Evolutionary conservation across 1,140 invertebrate genomes (phyloP).

Genomic region (Grapholita molesta): DNA sequence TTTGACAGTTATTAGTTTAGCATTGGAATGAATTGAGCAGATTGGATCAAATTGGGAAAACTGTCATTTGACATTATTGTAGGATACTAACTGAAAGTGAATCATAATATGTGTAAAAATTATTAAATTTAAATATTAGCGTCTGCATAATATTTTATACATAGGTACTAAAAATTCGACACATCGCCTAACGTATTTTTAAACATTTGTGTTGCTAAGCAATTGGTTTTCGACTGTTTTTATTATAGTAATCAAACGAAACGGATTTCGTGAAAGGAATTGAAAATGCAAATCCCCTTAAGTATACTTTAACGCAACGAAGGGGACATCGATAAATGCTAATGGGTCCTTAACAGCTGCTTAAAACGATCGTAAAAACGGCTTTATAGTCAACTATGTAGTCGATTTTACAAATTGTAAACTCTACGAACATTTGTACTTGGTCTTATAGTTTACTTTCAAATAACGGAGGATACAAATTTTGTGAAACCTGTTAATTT

Average conservation of each 20-base stretch:
- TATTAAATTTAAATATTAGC: no score
- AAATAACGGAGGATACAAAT: not conserved
- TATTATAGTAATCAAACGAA: not conserved
- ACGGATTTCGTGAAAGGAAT: conserved; percentile 7
- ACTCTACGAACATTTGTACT: conserved; percentile 27
- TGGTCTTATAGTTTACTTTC: not conserved
- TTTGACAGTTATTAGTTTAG: no score
- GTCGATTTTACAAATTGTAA: conserved; percentile 41
- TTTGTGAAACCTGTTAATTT: no score
- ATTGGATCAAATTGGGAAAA: no score
- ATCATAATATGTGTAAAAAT: no score
- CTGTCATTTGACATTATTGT: no score
- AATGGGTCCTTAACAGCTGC: conserved; percentile 48
- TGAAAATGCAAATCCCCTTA: conserved; percentile 3
- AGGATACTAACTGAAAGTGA: no score
- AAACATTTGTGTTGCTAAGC: not conserved
- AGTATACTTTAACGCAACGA: conserved; percentile 22
- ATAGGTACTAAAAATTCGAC: no score
- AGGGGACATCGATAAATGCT: conserved; percentile 48
- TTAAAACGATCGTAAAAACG: conserved; percentile 45
- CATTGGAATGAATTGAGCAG: no score
- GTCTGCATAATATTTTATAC: no score
- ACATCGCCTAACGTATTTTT: no score
- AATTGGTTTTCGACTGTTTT: not conserved
- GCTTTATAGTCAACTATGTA: conserved; percentile 36